Evolutionary conservation across 1,140 invertebrate species (phyloP), one percentile per base, ranked within the genome.

Genomic region (Orius laevigatus): DNA sequence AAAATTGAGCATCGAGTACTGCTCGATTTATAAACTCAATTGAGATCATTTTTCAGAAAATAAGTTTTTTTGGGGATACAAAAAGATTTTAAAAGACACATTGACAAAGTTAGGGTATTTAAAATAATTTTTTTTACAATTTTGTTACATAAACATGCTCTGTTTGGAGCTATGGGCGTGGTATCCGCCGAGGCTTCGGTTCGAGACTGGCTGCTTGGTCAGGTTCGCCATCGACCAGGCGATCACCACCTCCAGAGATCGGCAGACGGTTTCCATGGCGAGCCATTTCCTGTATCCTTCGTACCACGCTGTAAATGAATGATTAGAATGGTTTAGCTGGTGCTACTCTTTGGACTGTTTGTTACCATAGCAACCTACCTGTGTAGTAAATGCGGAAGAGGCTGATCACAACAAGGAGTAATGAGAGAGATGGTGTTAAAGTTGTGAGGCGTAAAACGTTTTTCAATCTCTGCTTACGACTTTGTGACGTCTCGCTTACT

Each of bases 171-270:
- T 35, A 14, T 47, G 35, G 11, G 5, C 6, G 35, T 35, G 35
- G 9, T 15, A 33, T 31, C 35, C 35, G 12, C 31, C 9, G n/a
- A 53, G 42, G 53, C 51, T 33, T 38, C 48, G 3, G 11, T 31
- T 45, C 18, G 43, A 32, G 10, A 72, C 70, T 1, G 74, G 69
- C 52, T 75, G 71, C 42, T 73, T 72, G n/a, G 72, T 74, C 50
- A 75, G 69, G 57, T 71, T 73, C 9, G 73, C 73, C 66, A 76
- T 71, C 2, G 68, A 65, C 47, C 66, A 71, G 9, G 69, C 71
- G 69, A 74, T 74, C 16, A 63, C 60, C 11, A 75, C 58, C 58
- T 75, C 73, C 8, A 72, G 51, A 14, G 56, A 57, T 34, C 73
- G 63, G 50, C 64, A 69, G 0, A 73, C 16, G 2, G 72, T 74